Base-by-base conservation (phyloP, 2,797 vertebrate species). In the Silurus aristotelis region DNA sequence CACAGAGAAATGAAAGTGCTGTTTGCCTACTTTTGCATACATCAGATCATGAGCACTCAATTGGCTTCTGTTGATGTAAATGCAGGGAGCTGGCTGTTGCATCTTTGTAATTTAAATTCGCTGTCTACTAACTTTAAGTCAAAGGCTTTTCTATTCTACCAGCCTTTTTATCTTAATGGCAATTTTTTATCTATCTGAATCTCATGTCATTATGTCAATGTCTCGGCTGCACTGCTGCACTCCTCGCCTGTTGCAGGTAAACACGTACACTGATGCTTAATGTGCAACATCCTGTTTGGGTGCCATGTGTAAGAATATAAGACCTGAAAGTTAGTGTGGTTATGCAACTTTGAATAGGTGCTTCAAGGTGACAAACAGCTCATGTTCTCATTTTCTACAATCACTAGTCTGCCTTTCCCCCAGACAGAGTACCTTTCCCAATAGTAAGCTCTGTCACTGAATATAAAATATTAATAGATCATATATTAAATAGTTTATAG, bases 201-300 rank as follows among this genome's bases (percentile, higher is more conserved):
- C 8, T 67, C n/a, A 52, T 10, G 6, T 52, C 48, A 52, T 52
- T 20, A 20, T 80, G 43, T 5, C 63, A 13, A 3, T 66, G 60
- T 64, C 38, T 15, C 31, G 2, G 6, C 71, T 46, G 67, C 31
- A 38, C 2, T 38, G 20, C 52, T 80, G 60, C 1, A 6, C 15
- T 13, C 5, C 48, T 13, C 12, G 20, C 52, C 61, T 38, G 2
- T 82, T 79, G 66, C 85, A 75, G 56, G 61, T 63, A 55, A 78
- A 73, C 2, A 14, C 38, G 46, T 10, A 64, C n/a, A 5, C 0
- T 5, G 48, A 6, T 38, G 6, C 22, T 67, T 22, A 67, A 70
- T 46, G 43, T 27, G 67, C 27, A 72, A 73, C 86, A 84, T 87
- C 86, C 86, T 84, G 86, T 87, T 48, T 80, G 75, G 27, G 66